Percentiles rank a stretch among this genome's conserved stretches.
Evolutionary conservation across 1,140 invertebrate genomes (phyloP).

Genomic region (Drosophila ercepeae): DNA sequence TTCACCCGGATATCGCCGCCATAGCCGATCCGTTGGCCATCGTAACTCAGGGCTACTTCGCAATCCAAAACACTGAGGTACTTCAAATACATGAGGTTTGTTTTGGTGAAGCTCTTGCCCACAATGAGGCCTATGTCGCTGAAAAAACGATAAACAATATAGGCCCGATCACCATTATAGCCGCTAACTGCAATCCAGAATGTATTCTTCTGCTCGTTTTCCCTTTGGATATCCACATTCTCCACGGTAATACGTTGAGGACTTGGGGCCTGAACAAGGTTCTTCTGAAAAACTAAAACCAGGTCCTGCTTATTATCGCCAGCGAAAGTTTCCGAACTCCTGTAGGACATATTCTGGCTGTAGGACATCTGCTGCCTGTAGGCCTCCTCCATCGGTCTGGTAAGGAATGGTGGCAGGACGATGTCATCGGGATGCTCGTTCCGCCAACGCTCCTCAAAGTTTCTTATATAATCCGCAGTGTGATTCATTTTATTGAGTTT

Average conservation of each 20-base stretch:
- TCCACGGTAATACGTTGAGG: too few relatives aligned
- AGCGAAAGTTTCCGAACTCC: neutral
- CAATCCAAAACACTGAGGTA: constrained; percentile 36
- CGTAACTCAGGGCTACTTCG: constrained; percentile 52
- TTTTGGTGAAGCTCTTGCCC: constrained; percentile 16
- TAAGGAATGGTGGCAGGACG: neutral
- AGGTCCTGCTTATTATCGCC: neutral
- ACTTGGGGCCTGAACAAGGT: neutral
- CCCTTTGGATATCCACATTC: neutral
- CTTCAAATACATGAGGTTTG: constrained; percentile 54
- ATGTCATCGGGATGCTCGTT: neutral
- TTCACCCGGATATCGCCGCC: constrained; percentile 50
- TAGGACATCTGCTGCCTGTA: neutral
- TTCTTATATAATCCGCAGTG: neutral
- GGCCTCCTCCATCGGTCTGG: neutral
- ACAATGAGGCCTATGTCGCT: constrained; percentile 44
- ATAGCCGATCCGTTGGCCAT: constrained; percentile 56
- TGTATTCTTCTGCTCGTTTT: neutral
- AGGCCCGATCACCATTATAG: constrained; percentile 7
- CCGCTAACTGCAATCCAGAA: constrained; percentile 58
- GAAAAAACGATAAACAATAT: constrained; percentile 53
- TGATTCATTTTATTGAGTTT: neutral
- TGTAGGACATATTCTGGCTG: neutral
- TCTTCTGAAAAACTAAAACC: neutral
- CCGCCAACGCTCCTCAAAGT: neutral